Conservation (phyloP, 35 echinoderm and acorn worm genomes). For the Ophioderma brevispina region DNA sequence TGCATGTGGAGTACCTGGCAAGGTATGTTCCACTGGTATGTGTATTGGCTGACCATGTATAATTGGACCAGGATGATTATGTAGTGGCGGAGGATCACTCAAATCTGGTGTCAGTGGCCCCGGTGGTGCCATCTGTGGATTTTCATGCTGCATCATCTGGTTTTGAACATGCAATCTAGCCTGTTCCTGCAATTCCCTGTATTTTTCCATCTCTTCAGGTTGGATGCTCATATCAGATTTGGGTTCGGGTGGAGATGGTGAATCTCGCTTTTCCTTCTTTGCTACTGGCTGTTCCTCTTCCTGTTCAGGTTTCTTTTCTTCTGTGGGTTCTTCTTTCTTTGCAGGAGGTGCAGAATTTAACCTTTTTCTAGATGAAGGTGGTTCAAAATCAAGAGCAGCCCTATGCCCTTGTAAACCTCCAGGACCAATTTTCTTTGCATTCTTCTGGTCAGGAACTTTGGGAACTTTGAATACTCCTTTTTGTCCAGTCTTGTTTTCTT, state of each 20-base stretch:
- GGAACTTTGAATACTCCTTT: conserved; percentile 58
- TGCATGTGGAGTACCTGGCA: neutral
- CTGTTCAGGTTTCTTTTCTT: neutral
- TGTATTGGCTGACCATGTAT: conserved; percentile 5
- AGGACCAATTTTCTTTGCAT: neutral
- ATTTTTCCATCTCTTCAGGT: conserved; percentile 90
- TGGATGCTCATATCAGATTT: conserved; percentile 48
- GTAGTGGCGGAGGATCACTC: neutral
- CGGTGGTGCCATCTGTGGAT: neutral
- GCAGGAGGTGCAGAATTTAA: neutral
- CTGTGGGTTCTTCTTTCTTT: neutral
- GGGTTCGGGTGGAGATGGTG: neutral
- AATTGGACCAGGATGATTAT: neutral
- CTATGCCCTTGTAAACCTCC: neutral
- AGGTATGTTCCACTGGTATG: neutral
- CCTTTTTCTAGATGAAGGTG: neutral
- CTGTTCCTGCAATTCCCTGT: conserved; percentile 78
- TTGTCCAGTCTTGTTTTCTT: neutral
- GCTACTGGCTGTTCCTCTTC: conserved; percentile 21
- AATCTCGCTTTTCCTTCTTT: conserved; percentile 11
- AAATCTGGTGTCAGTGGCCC: conserved; percentile 1
- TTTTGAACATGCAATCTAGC: conserved; percentile 86
- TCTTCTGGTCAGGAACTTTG: conserved; percentile 29
- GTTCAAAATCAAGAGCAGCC: neutral
- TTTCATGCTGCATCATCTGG: conserved; percentile 70